Conservation (phyloP, 2,888 invertebrate genomes). For the Acleris laterana region DNA sequence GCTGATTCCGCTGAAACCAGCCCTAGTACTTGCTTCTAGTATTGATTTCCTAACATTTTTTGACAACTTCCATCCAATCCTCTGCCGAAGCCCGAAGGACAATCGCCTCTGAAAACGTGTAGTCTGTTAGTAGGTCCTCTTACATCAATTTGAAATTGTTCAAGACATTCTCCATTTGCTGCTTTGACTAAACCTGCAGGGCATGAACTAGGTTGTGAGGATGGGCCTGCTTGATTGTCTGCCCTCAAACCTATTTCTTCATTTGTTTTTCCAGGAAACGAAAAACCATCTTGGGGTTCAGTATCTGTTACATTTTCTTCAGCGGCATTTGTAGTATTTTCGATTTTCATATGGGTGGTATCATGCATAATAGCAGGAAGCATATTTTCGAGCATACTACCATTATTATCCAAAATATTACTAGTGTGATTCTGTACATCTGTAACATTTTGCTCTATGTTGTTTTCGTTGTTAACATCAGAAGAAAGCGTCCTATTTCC, state of each 20-base stretch:
- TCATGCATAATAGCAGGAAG: conserved; percentile 12
- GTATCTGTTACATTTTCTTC: conserved; percentile 2
- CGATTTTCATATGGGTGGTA: conserved; percentile 3
- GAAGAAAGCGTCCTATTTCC: too few relatives aligned
- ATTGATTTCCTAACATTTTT: not conserved
- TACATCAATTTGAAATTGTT: conserved; percentile 8
- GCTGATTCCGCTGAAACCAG: too few relatives aligned
- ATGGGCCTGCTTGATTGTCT: not conserved
- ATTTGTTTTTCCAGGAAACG: not conserved
- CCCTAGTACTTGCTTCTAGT: too few relatives aligned
- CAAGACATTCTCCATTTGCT: conserved; percentile 13
- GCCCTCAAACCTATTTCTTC: conserved; percentile 5
- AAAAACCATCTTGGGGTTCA: not conserved
- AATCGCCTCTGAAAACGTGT: not conserved
- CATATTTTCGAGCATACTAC: conserved; percentile 15
- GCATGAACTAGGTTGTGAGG: not conserved
- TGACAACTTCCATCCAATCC: conserved; percentile 22
- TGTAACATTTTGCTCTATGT: not conserved
- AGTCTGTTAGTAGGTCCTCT: not conserved
- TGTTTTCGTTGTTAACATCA: too few relatives aligned
- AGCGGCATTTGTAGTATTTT: not conserved
- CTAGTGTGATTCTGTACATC: not conserved
- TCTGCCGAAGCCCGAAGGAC: conserved; percentile 6
- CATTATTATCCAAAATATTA: not conserved
- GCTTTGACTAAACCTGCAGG: conserved; percentile 11